phyloP scores from a whole-genome alignment of 2,113 vertebrate genomes.

The Campylomormyrus numenius region DNA sequence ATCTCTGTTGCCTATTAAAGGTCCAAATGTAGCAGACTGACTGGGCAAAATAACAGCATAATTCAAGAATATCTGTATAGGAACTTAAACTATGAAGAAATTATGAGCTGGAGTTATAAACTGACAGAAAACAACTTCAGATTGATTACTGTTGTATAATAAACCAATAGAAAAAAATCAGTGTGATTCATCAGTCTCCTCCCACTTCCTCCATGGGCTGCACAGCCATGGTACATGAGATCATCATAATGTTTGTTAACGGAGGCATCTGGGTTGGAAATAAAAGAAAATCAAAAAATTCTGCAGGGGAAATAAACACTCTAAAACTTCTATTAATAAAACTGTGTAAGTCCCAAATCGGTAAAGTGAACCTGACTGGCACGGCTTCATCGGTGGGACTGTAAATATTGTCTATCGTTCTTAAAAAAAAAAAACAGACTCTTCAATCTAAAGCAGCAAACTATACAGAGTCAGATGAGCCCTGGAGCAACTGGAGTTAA shows the following conservation, averaged over 20 bases:
- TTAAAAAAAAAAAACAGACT: neutral
- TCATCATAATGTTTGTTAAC: neutral
- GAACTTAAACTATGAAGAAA: neutral
- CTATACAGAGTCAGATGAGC: neutral
- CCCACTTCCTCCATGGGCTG: neutral
- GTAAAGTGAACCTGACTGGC: neutral
- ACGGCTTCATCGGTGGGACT: neutral
- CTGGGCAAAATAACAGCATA: neutral
- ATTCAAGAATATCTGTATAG: neutral
- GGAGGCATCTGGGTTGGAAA: neutral
- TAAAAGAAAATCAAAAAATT: neutral
- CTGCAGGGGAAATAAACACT: neutral
- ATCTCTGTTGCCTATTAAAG: neutral
- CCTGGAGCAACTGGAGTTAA: neutral
- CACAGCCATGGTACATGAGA: neutral
- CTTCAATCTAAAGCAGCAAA: neutral
- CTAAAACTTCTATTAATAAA: neutral
- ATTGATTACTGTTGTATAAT: neutral
- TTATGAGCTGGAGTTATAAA: neutral
- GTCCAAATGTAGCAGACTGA: neutral
- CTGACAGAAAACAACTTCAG: neutral
- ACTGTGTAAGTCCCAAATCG: neutral
- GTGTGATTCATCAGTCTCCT: neutral
- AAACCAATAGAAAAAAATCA: neutral
- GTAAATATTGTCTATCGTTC: neutral